Percentiles rank a stretch among this genome's conserved stretches.
These are phyloP conservation scores for Micropterix aruncella DNA, from an alignment of 2,888 invertebrate genomes.

Conservation along the genomic window DNA sequence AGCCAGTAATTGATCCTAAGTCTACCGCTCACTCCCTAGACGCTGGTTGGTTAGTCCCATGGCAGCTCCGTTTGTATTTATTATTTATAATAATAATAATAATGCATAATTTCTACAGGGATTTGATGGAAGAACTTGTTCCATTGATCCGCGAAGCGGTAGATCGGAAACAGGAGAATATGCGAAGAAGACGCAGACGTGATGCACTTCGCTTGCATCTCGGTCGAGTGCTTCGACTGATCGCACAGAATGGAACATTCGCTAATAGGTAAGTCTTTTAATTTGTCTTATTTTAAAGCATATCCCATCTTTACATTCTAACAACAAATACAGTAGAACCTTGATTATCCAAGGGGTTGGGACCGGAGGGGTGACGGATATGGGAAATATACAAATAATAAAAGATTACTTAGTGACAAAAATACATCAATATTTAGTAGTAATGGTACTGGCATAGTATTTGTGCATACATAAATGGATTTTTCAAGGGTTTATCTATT, in stretches of 20 bases:
- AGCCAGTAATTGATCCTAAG: too few species aligned
- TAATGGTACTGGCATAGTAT: too few species aligned
- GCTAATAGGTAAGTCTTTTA: constrained; percentile 46
- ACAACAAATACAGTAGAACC: not conserved
- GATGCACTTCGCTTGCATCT: constrained; percentile 88
- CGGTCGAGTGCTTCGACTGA: constrained; percentile 80
- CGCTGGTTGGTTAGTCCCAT: too few species aligned
- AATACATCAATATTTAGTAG: too few species aligned
- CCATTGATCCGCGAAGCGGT: constrained; percentile 89
- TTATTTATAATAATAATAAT: too few species aligned
- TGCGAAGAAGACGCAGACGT: constrained; percentile 76
- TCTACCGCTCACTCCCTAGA: too few species aligned
- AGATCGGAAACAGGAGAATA: constrained; percentile 94
- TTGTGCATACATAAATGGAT: too few species aligned
- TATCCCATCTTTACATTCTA: not conserved
- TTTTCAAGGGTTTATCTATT: too few species aligned
- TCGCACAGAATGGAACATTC: constrained; percentile 85
- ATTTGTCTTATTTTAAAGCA: too few species aligned
- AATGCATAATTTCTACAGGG: constrained; percentile 49
- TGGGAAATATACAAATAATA: not conserved
- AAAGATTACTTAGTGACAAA: too few species aligned
- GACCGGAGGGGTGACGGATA: not conserved
- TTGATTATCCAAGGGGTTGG: not conserved
- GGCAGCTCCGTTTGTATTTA: too few species aligned
- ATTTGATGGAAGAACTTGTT: constrained; percentile 90